Conservation (phyloP, 2,797 vertebrate genomes). For the Acrocephalus scirpaceus region DNA sequence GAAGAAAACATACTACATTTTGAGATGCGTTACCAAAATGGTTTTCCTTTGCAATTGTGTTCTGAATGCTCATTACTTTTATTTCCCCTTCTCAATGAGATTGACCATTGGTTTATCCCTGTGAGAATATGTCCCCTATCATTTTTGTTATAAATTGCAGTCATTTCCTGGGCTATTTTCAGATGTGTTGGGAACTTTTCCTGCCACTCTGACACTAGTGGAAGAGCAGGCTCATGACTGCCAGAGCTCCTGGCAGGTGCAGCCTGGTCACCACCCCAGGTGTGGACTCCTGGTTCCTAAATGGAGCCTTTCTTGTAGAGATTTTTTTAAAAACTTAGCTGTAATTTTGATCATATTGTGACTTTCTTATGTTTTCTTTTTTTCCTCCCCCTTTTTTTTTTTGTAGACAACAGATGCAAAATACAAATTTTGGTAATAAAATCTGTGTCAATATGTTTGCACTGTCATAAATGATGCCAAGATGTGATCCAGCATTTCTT, state of each 20-base stretch:
- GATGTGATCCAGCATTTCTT: neutral
- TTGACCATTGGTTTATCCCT: neutral
- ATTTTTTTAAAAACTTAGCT: neutral
- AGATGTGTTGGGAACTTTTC: neutral
- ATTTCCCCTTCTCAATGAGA: neutral
- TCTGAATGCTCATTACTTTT: neutral
- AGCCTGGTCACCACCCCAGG: neutral
- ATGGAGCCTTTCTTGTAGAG: neutral
- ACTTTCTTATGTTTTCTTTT: neutral
- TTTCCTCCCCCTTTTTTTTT: neutral
- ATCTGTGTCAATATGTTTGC: neutral
- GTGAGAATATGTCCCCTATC: neutral
- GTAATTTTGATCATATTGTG: neutral
- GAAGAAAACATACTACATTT: neutral
- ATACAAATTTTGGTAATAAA: neutral
- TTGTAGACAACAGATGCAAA: neutral
- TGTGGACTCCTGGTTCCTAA: neutral
- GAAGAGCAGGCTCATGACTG: neutral
- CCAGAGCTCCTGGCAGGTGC: neutral
- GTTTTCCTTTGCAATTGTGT: neutral
- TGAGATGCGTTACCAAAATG: neutral
- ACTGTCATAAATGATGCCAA: neutral
- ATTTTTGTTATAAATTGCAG: neutral
- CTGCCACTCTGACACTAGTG: neutral
- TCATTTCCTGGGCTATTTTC: neutral